A percentile compares a stretch with the other conserved stretches of the same genome.
These are phyloP conservation scores for Baryphthengus martii DNA, from an alignment of 2,113 vertebrate species.

Conservation along the genomic window DNA sequence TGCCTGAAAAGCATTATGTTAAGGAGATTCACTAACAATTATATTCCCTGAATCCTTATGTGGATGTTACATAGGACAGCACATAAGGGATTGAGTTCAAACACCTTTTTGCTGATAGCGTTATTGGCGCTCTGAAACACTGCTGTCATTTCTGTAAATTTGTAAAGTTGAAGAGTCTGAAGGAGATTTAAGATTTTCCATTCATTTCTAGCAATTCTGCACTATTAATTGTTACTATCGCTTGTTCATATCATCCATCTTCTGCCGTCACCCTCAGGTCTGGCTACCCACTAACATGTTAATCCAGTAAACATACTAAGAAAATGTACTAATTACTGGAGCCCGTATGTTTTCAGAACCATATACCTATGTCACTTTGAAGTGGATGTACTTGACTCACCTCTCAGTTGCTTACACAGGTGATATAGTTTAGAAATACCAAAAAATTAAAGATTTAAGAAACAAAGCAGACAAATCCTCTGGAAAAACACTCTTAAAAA, in stretches of 20 bases:
- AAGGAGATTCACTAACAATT: neutral
- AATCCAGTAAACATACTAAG: neutral
- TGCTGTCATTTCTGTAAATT: neutral
- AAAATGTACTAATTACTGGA: neutral
- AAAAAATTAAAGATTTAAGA: neutral
- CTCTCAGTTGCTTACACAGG: neutral
- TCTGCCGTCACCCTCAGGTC: neutral
- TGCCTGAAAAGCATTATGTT: neutral
- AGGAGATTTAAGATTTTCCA: neutral
- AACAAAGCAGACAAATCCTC: neutral
- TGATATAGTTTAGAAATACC: neutral
- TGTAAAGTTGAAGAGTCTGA: neutral
- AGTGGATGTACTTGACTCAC: neutral
- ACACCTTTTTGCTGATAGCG: neutral
- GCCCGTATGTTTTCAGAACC: neutral
- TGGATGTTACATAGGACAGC: neutral
- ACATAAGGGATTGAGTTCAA: neutral
- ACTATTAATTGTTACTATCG: neutral
- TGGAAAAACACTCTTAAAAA: neutral
- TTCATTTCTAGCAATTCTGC: neutral
- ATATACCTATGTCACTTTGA: neutral
- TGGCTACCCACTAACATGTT: neutral
- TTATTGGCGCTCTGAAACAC: neutral
- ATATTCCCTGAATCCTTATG: neutral
- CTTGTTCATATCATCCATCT: neutral